Evolutionary conservation across 2,113 vertebrate genomes (phyloP).

Genomic region (Semicossyphus pulcher): DNA sequence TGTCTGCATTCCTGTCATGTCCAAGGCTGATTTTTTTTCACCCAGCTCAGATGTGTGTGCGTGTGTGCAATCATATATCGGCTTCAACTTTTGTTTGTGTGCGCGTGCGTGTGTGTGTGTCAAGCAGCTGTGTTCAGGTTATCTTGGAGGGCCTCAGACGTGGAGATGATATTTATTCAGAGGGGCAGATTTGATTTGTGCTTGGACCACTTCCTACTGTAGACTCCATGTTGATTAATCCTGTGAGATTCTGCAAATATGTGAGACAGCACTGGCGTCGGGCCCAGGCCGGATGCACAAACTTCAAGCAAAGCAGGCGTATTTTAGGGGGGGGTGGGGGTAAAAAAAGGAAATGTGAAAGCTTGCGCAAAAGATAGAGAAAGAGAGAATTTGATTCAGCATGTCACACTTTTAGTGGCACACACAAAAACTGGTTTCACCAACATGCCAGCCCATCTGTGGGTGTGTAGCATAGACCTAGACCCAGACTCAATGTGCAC

Average conservation of each 20-base stretch:
- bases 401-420: background rate
- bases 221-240: slow-evolving; percentile 45
- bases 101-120: slow-evolving; percentile 27
- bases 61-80: slow-evolving; percentile 2
- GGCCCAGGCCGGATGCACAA: slow-evolving; percentile 23
- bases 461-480: background rate
- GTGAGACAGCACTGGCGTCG: slow-evolving; percentile 36
- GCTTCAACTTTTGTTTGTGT: slow-evolving; percentile 23
- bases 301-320: slow-evolving; percentile 11
- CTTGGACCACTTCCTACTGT: slow-evolving; percentile 43
- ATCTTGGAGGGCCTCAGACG: slow-evolving; percentile 48
- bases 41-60: slow-evolving; percentile 1
- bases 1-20: slow-evolving; percentile 71
- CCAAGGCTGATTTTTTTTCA: slow-evolving; percentile 47
- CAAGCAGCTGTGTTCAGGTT: slow-evolving; percentile 61
- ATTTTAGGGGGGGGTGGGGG: slow-evolving; percentile 1
- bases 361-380: slow-evolving; percentile 1
- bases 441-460: slow-evolving; percentile 19
- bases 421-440: background rate
- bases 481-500: background rate
- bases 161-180: slow-evolving; percentile 57
- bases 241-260: slow-evolving; percentile 39
- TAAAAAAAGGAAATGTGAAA: background rate
- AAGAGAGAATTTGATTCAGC: background rate
- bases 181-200: slow-evolving; percentile 58